Base-by-base conservation (phyloP, 2,888 invertebrate species). In the Mesochorus sp. region DNA sequence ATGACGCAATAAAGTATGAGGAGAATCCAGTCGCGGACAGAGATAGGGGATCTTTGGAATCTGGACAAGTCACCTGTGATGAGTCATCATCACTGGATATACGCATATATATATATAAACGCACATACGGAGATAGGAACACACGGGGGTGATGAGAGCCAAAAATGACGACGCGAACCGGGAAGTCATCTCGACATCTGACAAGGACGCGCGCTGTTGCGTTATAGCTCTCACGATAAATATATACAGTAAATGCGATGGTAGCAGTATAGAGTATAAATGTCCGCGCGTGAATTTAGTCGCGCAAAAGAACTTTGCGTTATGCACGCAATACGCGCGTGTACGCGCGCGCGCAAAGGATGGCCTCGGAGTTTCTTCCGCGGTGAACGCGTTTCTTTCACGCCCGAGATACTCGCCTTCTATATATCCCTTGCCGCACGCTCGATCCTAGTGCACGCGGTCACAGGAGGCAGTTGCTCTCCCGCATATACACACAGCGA, bases 311-410 rank as follows among this genome's bases (percentile, higher is more conserved):
- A n/a, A n/a, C n/a, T n/a, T n/a, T n/a, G 57, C 39, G 70, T 59
- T 19, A 2, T 28, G 26, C 26, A 47, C 44, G 47, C 61, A 17
- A 6, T 24, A 26, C 12, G 26, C 61, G n/a, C 8, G 44, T 19
- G 26, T 4, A 19, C n/a, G 37, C 8, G 14, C 31, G 5, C 21
- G 21, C 31, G 47, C 8, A 37, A 51, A 31, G 49, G 39, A 66
- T 34, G 59, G 64, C 61, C 37, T 42, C 39, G 31, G 31, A 64
- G 68, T 64, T 66, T 70, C 70, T 70, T 78, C 53, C 74, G 74
- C 61, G 78, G 77, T 73, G 77, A 78, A 78, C 68, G 77, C 73
- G 68, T 78, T 78, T 73, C 73, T 73, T 70, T 78, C 77, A 78
- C 77, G 77, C 73, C 73, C 73, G 73, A 77, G 77, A 77, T 68